Percentiles rank a stretch among this genome's conserved stretches.
These are phyloP conservation scores for Stictocephala bisonia DNA, from an alignment of 2,888 invertebrate species.

Conservation along the genomic window DNA sequence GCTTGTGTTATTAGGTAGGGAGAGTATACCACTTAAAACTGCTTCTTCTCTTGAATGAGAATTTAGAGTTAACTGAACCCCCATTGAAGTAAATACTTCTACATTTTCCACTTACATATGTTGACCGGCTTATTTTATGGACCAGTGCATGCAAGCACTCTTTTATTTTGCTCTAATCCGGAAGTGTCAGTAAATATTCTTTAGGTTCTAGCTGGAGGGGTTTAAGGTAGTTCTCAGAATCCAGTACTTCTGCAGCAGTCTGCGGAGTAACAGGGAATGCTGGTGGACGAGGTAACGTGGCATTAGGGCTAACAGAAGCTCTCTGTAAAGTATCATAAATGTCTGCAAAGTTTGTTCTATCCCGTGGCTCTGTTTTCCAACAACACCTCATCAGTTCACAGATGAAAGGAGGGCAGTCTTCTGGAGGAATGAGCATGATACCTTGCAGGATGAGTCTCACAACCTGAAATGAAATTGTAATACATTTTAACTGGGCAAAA, in stretches of 20 bases:
- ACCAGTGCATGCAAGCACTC: too few relatives aligned
- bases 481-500: too few relatives aligned
- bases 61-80: too few relatives aligned
- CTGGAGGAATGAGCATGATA: slow-evolving; percentile 82
- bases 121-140: too few relatives aligned
- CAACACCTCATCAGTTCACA: slow-evolving; percentile 82
- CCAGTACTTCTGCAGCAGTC: slow-evolving; percentile 66
- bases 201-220: slow-evolving; percentile 68
- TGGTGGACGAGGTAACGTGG: slow-evolving; percentile 55
- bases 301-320: slow-evolving; percentile 51
- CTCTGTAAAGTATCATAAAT: slow-evolving; percentile 75
- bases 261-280: slow-evolving; percentile 49
- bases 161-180: slow-evolving; percentile 62
- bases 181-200: slow-evolving; percentile 71
- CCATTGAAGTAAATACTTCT: too few relatives aligned
- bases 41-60: too few relatives aligned
- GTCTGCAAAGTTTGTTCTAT: slow-evolving; percentile 78
- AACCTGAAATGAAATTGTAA: slow-evolving; percentile 67
- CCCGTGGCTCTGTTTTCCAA: slow-evolving; percentile 84
- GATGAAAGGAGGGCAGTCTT: slow-evolving; percentile 78
- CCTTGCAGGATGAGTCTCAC: slow-evolving; percentile 83
- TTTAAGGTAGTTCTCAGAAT: slow-evolving; percentile 76
- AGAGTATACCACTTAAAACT: too few relatives aligned
- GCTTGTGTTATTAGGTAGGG: too few relatives aligned
- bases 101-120: too few relatives aligned